These are phyloP conservation scores for Anser brachyrhynchus DNA, from an alignment of 2,113 vertebrate species.

Conservation along the genomic window DNA sequence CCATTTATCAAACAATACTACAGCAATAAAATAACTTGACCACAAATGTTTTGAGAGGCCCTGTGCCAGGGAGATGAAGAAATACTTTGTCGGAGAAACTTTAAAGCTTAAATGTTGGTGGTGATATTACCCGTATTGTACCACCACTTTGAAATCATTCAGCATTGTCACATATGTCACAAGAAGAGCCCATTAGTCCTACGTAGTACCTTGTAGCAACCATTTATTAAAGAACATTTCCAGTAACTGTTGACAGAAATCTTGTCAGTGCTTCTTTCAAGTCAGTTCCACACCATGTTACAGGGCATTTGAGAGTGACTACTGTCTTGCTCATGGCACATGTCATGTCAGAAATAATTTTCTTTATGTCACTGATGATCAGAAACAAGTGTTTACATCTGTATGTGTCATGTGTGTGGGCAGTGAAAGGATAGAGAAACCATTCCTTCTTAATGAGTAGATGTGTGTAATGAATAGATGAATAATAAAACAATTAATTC, in stretches of 20 bases:
- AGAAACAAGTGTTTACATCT: background rate
- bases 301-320: background rate
- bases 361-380: background rate
- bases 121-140: background rate
- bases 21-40: conserved; percentile 31
- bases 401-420: background rate
- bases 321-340: background rate
- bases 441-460: background rate
- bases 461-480: background rate
- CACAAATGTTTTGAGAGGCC: conserved; percentile 22
- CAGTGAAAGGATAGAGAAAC: background rate
- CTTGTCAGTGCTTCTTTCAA: background rate
- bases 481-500: background rate
- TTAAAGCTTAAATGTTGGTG: background rate
- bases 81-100: background rate
- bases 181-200: background rate
- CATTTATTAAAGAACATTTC: background rate
- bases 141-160: background rate
- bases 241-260: background rate
- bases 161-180: background rate
- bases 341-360: background rate
- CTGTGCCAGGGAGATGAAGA: background rate
- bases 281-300: background rate
- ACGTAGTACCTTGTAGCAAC: background rate
- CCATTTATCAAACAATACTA: conserved; percentile 14